These are phyloP conservation scores for Rhynchonycteris naso DNA, from an alignment of 2,797 vertebrate genomes.

Conservation along the genomic window DNA sequence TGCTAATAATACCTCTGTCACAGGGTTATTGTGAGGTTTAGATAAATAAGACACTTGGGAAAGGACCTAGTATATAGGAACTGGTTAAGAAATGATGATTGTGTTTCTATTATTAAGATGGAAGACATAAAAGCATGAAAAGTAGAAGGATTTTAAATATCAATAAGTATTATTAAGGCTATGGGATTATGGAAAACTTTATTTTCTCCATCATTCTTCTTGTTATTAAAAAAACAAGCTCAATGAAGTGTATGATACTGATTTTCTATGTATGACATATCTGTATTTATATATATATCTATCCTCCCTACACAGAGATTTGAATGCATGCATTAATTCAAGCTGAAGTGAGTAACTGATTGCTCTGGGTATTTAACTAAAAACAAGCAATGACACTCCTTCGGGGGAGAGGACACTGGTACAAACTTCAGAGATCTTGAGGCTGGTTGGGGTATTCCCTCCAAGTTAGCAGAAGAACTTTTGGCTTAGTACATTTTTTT, in stretches of 20 bases:
- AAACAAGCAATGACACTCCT: background rate
- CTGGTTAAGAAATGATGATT: slow-evolving; percentile 29
- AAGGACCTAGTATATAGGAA: background rate
- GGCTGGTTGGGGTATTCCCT: background rate
- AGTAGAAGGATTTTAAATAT: slow-evolving; percentile 27
- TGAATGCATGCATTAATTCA: background rate
- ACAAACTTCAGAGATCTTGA: background rate
- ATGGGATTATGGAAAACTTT: background rate
- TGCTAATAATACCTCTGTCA: background rate
- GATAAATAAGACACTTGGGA: background rate
- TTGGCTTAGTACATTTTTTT: background rate
- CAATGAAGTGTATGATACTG: background rate
- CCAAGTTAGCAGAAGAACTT: background rate
- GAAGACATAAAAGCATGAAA: slow-evolving; percentile 33
- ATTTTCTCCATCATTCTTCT: slow-evolving; percentile 7
- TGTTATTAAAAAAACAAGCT: slow-evolving; percentile 39
- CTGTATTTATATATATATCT: background rate
- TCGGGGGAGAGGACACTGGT: background rate
- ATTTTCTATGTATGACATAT: background rate
- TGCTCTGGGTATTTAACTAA: background rate
- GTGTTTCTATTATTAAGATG: background rate
- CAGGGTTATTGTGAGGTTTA: background rate
- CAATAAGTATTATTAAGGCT: background rate
- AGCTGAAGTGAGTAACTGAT: slow-evolving; percentile 18
- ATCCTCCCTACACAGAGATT: background rate